A percentile compares a stretch with the other conserved stretches of the same genome.
phyloP scores from a whole-genome alignment of 2,797 vertebrate species.

The Epinephelus malabaricus region DNA sequence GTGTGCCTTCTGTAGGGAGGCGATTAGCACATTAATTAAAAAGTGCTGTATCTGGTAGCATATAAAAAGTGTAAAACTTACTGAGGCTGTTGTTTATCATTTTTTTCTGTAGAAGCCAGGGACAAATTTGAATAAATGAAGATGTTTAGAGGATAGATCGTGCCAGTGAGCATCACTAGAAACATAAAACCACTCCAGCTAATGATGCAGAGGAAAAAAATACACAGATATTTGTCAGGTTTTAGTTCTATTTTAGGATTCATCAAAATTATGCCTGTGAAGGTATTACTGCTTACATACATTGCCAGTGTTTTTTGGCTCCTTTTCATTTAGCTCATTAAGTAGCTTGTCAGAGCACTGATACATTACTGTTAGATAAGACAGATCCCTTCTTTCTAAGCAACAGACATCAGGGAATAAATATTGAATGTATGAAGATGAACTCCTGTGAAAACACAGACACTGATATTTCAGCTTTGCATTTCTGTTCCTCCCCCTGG shows the following conservation, averaged over 20 bases:
- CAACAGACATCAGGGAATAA: slow-evolving; percentile 30
- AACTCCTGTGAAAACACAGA: slow-evolving; percentile 34
- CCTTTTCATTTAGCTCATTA: slow-evolving; percentile 46
- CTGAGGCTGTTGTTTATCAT: slow-evolving; percentile 22
- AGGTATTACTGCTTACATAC: slow-evolving; percentile 12
- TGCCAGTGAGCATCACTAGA: slow-evolving; percentile 28
- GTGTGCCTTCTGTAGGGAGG: background rate
- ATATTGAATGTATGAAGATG: slow-evolving; percentile 38
- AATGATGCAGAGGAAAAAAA: slow-evolving; percentile 35
- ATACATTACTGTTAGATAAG: slow-evolving; percentile 46
- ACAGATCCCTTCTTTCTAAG: slow-evolving; percentile 25
- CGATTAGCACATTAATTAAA: slow-evolving; percentile 44
- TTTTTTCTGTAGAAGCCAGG: slow-evolving; percentile 2
- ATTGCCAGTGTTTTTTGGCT: slow-evolving; percentile 17
- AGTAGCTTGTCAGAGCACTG: slow-evolving; percentile 45
- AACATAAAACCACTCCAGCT: slow-evolving; percentile 35
- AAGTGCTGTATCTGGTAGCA: slow-evolving; percentile 3
- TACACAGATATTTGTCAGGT: slow-evolving; percentile 4
- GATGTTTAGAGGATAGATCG: slow-evolving; percentile 44
- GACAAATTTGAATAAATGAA: slow-evolving; percentile 42
- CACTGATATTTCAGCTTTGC: slow-evolving; percentile 1
- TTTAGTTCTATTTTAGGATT: slow-evolving; percentile 25
- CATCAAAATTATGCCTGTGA: slow-evolving; percentile 17
- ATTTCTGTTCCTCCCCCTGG: slow-evolving; percentile 1
- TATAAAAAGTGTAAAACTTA: slow-evolving; percentile 22